Evolutionary conservation across 2,888 invertebrate species (phyloP).

Genomic region (Rhagonycha fulva): DNA sequence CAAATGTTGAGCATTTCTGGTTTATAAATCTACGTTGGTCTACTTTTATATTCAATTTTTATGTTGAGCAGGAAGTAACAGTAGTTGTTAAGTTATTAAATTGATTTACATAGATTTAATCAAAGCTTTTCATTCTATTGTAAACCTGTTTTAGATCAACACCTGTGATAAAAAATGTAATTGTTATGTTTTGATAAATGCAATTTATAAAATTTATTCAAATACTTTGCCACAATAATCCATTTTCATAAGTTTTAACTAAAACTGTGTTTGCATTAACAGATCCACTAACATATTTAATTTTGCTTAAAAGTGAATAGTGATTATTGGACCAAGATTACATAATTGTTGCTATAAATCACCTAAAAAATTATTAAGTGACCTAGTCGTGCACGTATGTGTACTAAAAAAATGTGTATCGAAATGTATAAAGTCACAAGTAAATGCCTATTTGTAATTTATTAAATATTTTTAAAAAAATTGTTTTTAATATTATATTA

Average conservation of each 20-base stretch:
- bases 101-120: neutral
- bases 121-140: neutral
- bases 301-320: conserved; percentile 30
- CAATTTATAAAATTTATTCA: neutral
- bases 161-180: neutral
- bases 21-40: neutral
- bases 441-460: neutral
- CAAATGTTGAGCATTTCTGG: neutral
- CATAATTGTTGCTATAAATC: conserved; percentile 27
- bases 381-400: conserved; percentile 41
- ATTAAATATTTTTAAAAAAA: neutral
- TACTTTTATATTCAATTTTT: neutral
- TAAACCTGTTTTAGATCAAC: neutral
- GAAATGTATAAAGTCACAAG: neutral
- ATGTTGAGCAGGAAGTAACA: neutral
- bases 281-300: neutral
- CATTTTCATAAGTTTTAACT: neutral
- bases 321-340: conserved; percentile 49
- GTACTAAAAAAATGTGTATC: conserved; percentile 12
- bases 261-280: neutral
- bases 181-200: neutral
- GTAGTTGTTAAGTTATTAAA: neutral
- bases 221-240: neutral
- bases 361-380: conserved; percentile 33
- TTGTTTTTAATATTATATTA: neutral